Conservation (phyloP, 2,888 invertebrate genomes). For the Aphrophora alni region DNA sequence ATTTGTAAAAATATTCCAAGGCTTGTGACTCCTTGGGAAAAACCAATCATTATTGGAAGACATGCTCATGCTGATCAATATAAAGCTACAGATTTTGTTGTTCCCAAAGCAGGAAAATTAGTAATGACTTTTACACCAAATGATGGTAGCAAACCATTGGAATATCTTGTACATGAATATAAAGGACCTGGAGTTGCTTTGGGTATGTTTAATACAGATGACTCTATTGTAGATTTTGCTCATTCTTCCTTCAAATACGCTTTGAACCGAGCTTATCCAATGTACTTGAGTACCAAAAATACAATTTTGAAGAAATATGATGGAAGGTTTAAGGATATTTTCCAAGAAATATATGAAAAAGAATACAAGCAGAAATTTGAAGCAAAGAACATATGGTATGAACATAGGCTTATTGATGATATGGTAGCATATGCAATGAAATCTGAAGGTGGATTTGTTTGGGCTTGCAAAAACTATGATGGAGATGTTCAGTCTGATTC, state of each 20-base stretch:
- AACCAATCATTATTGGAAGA: slow-evolving; percentile 97
- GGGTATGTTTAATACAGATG: slow-evolving; percentile 97
- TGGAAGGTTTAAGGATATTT: slow-evolving; percentile 96
- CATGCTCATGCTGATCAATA: slow-evolving; percentile 98
- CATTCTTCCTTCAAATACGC: slow-evolving; percentile 94
- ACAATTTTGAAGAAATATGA: slow-evolving; percentile 97
- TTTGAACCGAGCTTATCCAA: slow-evolving; percentile 80
- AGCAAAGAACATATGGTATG: slow-evolving; percentile 92
- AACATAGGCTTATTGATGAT: slow-evolving; percentile 97
- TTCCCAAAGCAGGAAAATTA: slow-evolving; percentile 88
- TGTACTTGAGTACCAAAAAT: slow-evolving; percentile 96
- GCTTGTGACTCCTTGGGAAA: slow-evolving; percentile 92
- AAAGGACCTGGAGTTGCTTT: slow-evolving; percentile 90
- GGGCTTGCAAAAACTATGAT: slow-evolving; percentile 99
- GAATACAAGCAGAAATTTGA: slow-evolving; percentile 88
- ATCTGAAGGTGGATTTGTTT: slow-evolving; percentile 97
- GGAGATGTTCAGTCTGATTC: slow-evolving; percentile 99
- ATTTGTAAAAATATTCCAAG: slow-evolving; percentile 94
- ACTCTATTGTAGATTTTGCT: slow-evolving; percentile 92
- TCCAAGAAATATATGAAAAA: slow-evolving; percentile 91
- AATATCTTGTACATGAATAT: slow-evolving; percentile 82
- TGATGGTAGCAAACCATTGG: slow-evolving; percentile 67
- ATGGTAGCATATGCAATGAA: slow-evolving; percentile 99
- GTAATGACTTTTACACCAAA: slow-evolving; percentile 81
- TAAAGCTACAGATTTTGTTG: slow-evolving; percentile 95